Conservation (phyloP, 2,888 invertebrate species). For the Perithous albicinctus region DNA sequence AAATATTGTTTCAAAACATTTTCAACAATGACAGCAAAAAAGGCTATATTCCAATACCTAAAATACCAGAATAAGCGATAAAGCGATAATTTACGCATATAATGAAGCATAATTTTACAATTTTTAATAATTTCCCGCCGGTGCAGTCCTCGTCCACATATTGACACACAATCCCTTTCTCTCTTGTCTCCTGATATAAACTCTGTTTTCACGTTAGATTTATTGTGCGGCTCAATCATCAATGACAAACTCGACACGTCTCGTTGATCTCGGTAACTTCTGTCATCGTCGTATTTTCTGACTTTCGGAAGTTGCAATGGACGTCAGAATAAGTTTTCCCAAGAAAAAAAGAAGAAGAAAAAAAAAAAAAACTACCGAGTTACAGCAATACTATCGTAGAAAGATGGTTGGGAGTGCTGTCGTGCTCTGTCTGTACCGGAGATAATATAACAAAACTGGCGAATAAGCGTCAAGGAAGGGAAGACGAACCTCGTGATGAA, state of each 20-base stretch:
- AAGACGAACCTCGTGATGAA: constrained; percentile 51
- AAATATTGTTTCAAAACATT: too few relatives aligned
- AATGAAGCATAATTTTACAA: neutral
- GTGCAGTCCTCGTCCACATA: neutral
- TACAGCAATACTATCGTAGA: constrained; percentile 29
- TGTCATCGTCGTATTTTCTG: constrained; percentile 59
- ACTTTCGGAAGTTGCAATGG: constrained; percentile 58
- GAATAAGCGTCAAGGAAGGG: constrained; percentile 46
- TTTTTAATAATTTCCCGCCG: neutral
- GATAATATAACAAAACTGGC: constrained; percentile 34
- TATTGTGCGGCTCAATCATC: constrained; percentile 50
- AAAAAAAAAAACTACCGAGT: constrained; percentile 3
- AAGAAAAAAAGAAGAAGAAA: too few relatives aligned
- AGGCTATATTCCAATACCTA: too few relatives aligned
- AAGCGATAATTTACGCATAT: neutral
- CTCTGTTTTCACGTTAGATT: neutral
- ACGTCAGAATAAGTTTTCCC: constrained; percentile 66
- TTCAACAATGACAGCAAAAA: too few relatives aligned
- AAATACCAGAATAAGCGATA: neutral
- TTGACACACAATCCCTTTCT: neutral
- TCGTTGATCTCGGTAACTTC: neutral
- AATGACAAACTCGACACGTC: constrained; percentile 16
- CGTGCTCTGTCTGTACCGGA: constrained; percentile 26
- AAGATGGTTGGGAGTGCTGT: neutral
- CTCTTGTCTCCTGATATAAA: too few relatives aligned